Evolutionary conservation across 92 coral and sea anemone genomes (phyloP), one percentile per base, ranked within the genome.

Genomic region (Hydrozoanthus gracilis): DNA sequence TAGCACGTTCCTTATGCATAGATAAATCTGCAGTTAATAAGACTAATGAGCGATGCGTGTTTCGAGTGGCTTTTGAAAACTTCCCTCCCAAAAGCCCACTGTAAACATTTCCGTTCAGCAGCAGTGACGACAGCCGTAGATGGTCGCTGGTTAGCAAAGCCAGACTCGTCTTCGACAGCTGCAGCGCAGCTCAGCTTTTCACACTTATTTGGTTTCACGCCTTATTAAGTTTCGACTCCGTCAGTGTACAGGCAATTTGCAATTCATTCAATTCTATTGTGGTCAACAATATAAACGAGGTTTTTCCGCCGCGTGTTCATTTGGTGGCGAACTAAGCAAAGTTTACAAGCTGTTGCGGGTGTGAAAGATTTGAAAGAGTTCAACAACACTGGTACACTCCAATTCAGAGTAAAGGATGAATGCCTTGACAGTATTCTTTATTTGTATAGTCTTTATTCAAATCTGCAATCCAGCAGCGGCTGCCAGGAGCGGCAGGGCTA

Each of bases 121-220:
- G 17, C 56, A 20, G 17, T 12, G 56, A 44, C 74, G 58, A 16
- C 73, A 49, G 51, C 17, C 85, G 60, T 49, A 7, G 47, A 18
- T 64, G 35, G 45, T 20, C 13, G 71, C 46, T 61, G 47, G 83
- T 48, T 51, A 20, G 44, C 61, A 46, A 35, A 80, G 9, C 73
- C 74, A 64, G 74, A 65, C 47, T 50, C 44, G 8, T 54, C 8
- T 45, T 52, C 20, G 85, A 65, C 85, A 60, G 58, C 74, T 80
- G 16, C 54, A 80, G 64, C 85, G 71, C 11, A 55, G 85, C 73
- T 45, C 55, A 80, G 17, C 64, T 67, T 64, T 62, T 80, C 62
- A 64, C 58, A 51, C 58, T 65, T 80, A 39, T 80, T 51, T 80
- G 85, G 85, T 80, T 80, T 80, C 85, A 80, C 85, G 54, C 74